Percentiles rank a stretch among this genome's conserved stretches.
These are phyloP conservation scores for Pterocles orientalis DNA, from an alignment of 2,113 vertebrate genomes.

Conservation along the genomic window DNA sequence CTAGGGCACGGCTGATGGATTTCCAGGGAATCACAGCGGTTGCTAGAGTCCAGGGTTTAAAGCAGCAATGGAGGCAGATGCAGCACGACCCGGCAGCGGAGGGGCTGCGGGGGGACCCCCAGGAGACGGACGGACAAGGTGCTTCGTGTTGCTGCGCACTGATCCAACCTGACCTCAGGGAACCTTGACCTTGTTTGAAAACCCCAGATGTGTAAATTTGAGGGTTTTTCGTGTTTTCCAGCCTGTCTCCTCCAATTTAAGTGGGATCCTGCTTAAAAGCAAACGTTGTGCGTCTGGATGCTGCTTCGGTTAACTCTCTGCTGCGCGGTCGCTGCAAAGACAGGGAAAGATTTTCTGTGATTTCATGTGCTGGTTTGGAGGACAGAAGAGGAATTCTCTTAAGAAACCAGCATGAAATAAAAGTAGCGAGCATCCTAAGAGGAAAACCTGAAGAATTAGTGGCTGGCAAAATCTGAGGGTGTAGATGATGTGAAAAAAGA, in stretches of 20 bases:
- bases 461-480: background rate
- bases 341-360: background rate
- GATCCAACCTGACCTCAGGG: background rate
- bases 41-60: background rate
- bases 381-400: background rate
- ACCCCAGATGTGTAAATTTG: rapidly evolving
- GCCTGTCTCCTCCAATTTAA: background rate
- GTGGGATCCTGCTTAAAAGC: background rate
- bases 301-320: too few species aligned
- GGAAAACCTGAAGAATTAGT: background rate
- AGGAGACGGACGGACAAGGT: background rate
- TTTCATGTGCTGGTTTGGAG: background rate
- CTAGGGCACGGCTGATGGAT: constrained; percentile 23
- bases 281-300: too few species aligned
- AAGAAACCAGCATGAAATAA: background rate
- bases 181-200: background rate
- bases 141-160: background rate
- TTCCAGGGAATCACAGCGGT: background rate
- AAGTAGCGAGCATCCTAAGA: background rate
- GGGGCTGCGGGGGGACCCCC: background rate
- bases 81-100: background rate
- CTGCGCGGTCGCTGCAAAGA: too few species aligned
- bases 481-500: too few species aligned
- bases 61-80: background rate
- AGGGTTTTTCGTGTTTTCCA: rapidly evolving